Base-by-base conservation (phyloP, 2,797 vertebrate genomes). In the Knipowitschia caucasica region DNA sequence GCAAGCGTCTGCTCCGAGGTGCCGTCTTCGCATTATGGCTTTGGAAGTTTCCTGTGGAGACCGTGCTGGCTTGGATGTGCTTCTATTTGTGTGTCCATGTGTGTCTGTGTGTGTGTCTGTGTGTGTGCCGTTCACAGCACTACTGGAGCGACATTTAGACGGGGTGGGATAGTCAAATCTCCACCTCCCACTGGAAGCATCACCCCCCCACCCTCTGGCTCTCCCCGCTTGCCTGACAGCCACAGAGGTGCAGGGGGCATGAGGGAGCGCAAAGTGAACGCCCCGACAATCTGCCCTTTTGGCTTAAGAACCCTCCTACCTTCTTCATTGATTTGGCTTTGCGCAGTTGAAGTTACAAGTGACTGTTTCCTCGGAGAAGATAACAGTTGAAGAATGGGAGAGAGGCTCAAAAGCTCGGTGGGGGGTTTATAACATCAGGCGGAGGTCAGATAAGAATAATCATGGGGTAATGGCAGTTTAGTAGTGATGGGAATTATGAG, bases 131-230 rank as follows among this genome's bases (percentile, higher is more conserved):
- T 69, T 78, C 62, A 67, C 72, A 76, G 82, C n/a, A n/a, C n/a
- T 70, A 81, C 82, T 80, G 80, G 84, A 68, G 83, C 83, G 86
- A 80, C 85, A 87, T 50, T 90, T 90, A 89, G 90, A 86, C 89
- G 88, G 89, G 90, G 88, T 89, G 91, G 92, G 92, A 92, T 78
- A 81, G 84, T 75, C n/a, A 87, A 89, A 87, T 93, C 91, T 89
- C 91, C 93, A 88, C 93, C 92, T 92, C 92, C 90, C 73, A 84
- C 80, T 74, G 71, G 79, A 83, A 84, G 79, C 72, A 74, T 73
- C 70, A 56, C 59, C 60, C 74, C 60, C 74, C 62, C 69, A 64
- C 46, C 56, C 27, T 23, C 58, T 65, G 67, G 62, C 75, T 79
- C 65, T 47, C 91, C 88, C 78, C 71, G 88, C 88, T 87, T 76